Evolutionary conservation across 2,797 vertebrate species (phyloP).

Genomic region (Mus minutoides): DNA sequence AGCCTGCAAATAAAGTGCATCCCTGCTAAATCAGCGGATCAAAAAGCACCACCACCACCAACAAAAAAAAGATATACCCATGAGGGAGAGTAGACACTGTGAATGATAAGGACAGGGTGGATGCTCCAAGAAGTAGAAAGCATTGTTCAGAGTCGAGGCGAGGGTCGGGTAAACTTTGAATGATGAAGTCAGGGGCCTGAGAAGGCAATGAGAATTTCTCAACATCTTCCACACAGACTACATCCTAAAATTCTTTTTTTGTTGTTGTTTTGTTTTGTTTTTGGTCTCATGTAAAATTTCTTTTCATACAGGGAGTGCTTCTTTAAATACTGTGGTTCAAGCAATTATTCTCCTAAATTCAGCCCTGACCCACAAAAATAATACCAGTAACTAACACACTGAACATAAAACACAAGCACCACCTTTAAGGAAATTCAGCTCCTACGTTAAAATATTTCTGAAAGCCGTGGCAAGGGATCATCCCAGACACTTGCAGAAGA

Average conservation of each 20-base stretch:
- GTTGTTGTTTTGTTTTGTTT: too few relatives aligned
- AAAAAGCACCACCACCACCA: slow-evolving; percentile 4
- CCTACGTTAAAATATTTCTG: slow-evolving; percentile 66
- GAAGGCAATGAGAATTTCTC: neutral
- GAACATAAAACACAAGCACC: slow-evolving; percentile 61
- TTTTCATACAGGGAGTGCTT: slow-evolving; percentile 46
- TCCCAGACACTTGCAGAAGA: slow-evolving; percentile 73
- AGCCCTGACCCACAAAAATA: slow-evolving; percentile 3
- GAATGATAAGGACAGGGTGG: neutral
- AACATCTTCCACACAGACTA: neutral
- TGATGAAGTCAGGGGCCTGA: neutral
- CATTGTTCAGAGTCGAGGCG: neutral
- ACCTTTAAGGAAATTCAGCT: slow-evolving; percentile 54
- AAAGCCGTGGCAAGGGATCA: slow-evolving; percentile 45
- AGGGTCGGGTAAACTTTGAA: neutral
- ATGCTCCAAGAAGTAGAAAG: slow-evolving; percentile 54
- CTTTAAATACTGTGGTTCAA: slow-evolving; percentile 62
- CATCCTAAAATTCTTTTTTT: slow-evolving; percentile 34
- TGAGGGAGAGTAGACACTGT: neutral
- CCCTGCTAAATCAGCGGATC: neutral
- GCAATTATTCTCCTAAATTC: slow-evolving; percentile 8
- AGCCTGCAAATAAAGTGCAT: slow-evolving; percentile 6
- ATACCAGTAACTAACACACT: slow-evolving; percentile 36
- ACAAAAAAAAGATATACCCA: neutral
- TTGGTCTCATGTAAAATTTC: slow-evolving; percentile 27